Base-by-base conservation (phyloP, 2,797 vertebrate genomes). In the Danionella dracula region DNA sequence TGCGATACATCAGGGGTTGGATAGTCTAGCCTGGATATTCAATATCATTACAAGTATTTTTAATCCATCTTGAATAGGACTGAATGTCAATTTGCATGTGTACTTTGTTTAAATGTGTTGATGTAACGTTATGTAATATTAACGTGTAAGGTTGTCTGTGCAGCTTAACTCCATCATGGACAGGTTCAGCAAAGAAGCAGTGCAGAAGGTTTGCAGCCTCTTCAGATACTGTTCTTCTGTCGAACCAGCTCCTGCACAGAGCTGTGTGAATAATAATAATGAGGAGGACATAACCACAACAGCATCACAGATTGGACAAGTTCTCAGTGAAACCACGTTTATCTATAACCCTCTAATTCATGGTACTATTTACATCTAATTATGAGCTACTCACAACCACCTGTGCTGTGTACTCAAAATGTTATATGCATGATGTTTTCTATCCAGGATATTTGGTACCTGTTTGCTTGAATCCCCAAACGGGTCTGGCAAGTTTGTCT, bases 181-280 rank as follows among this genome's bases (percentile, higher is more conserved):
- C 12, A 56, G 20, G 19, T 32, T 75, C 34, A 46, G 63, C 38
- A 56, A 64, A 51, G 73, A 68, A 29, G 63, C 64, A 27, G 63
- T 68, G 41, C 21, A 58, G 31, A 75, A 75, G 61, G 59, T 71
- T 46, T 75, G 73, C 32, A 63, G 23, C 27, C 68, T 75, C 46
- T 60, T 66, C 53, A 58, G 34, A 29, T 46, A 38, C 20, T 66
- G 63, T 16, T 66, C 61, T 6, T 21, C 38, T 44, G 9, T 17
- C 5, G 37, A 38, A 44, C 49, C 61, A 8, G 15, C 32, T 21
- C n/a, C 51, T n/a, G 20, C 31, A 19, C 60, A 42, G n/a, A n/a
- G 8, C 50, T 11, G 15, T 19, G 35, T 62, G 16, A 4, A 8
- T n/a, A n/a, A n/a, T n/a, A 55, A 45, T 8, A 12, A 11, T 17